A percentile compares a stretch with the other conserved stretches of the same genome.
Conservation (phyloP, 35 echinoderm and acorn worm genomes). For the Strongylocentrotus purpuratus region DNA sequence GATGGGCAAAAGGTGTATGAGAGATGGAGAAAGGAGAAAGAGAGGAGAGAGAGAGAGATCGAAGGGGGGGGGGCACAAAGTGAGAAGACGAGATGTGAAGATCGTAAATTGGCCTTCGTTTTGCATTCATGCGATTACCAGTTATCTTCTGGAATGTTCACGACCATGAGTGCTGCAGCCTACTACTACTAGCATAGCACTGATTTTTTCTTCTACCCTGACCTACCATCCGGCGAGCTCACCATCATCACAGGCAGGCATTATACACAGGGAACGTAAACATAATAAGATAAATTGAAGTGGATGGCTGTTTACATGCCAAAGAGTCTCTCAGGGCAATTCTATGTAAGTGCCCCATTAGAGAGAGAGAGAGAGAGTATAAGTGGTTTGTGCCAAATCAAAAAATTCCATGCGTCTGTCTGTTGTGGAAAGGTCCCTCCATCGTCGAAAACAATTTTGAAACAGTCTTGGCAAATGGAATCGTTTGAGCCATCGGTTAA, state of each 20-base stretch:
- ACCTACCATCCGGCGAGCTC: neutral
- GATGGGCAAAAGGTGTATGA: neutral
- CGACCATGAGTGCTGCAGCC: neutral
- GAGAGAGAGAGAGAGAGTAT: neutral
- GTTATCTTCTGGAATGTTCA: neutral
- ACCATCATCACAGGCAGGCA: neutral
- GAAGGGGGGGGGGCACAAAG: neutral
- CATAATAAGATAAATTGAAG: constrained; percentile 42
- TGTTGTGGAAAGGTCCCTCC: neutral
- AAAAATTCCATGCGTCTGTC: neutral
- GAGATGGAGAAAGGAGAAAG: neutral
- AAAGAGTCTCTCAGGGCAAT: neutral
- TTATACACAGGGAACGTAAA: neutral
- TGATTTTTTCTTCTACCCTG: neutral
- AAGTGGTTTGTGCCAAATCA: neutral
- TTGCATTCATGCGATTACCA: neutral
- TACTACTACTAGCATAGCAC: neutral
- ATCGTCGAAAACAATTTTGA: neutral
- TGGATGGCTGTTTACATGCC: constrained; percentile 26
- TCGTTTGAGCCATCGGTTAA: neutral
- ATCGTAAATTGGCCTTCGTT: neutral
- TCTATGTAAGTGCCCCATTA: constrained; percentile 9
- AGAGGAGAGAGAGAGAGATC: neutral
- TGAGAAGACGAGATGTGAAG: neutral
- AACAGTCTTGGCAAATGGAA: neutral